Base-by-base conservation (phyloP, 2,797 vertebrate genomes). In the Myoxocephalus aenaeus region DNA sequence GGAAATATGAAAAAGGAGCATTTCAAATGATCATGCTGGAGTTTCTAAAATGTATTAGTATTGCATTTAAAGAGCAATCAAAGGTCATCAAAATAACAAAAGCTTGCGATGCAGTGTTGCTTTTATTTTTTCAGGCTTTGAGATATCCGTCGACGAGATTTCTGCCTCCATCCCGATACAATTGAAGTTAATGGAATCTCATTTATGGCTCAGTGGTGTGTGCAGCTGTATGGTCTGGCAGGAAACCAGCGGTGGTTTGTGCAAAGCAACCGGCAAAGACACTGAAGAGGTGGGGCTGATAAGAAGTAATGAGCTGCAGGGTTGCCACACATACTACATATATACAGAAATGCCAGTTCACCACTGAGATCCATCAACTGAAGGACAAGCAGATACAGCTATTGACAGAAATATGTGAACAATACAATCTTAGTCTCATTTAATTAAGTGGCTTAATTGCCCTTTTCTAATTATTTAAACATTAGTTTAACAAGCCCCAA, bases 251-350 rank as follows among this genome's bases (percentile, higher is more conserved):
- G 7, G 25, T 65, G 29, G 18, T 54, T 40, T 27, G 7, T 67
- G 51, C 54, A 46, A 50, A 54, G 58, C 51, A 38, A 32, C 46
- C 27, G 25, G 14, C 22, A 57, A 61, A 40, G 5, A 59, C 20
- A 74, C 40, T 53, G 11, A 59, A 70, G 65, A 69, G 27, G 51
- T 58, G 42, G 62, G 13, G 40, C 22, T 68, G 65, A 80, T 76
- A 63, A 68, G 42, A 82, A 65, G 61, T 72, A 72, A 77, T 58
- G 59, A 83, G 69, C 34, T 56, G 38, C 40, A 18, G 38, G 42
- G 50, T 65, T 22, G 10, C 8, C 67, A 14, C 7, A 40, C 32
- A 65, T 36, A 40, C 42, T 53, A 42, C 40, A 40, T 40, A 13
- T 46, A 46, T 25, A 25, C 20, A n/a, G 36, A 69, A 6, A 67